Base-by-base conservation (phyloP, 2,888 invertebrate species). In the Anthophora plumipes region DNA sequence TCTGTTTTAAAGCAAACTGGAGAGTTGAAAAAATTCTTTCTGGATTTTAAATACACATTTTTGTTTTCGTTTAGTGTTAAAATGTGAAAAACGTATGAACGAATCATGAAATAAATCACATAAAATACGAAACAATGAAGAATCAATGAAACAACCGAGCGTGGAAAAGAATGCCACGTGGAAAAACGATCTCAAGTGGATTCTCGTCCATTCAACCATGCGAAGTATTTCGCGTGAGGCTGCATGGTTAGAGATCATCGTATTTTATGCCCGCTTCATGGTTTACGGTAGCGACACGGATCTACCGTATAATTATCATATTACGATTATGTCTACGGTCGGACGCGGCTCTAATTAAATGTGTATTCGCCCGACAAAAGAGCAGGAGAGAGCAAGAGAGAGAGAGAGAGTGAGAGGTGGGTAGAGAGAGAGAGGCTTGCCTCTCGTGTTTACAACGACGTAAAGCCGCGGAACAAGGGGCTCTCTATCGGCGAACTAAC, bases 311-410 rank as follows among this genome's bases (percentile, higher is more conserved):
- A 90, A 91, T 91, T 90, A 91, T 89, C 90, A 86, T 89, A 91
- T 90, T 91, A 89, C 89, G 87, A 91, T 91, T 91, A 90, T 84
- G 81, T 88, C 91, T 89, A 90, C 83, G 87, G 80, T 82, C 83
- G 75, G 75, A 77, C 83, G 64, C 84, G 87, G 76, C 82, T 88
- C 84, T 86, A 90, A 91, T 91, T 90, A 90, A 91, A 89, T 85
- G 83, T 79, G 75, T 84, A 89, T 79, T 75, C 79, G 41, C 59
- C 66, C 72, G 67, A 50, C n/a, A 20, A 52, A 20, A 52, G n/a
- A 39, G 50, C 37, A 22, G 31, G 0, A 9, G 17, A 54, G 39
- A 52, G 1, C 14, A 20, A 22, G 31, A 14, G 64, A 17, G 20
- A 50, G 48, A 39, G 50, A 14, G 17, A 6, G 63, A 66, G 46